Evolutionary conservation across 1,140 invertebrate species (phyloP), one percentile per base, ranked within the genome.

Genomic region (Ephestia elutella): DNA sequence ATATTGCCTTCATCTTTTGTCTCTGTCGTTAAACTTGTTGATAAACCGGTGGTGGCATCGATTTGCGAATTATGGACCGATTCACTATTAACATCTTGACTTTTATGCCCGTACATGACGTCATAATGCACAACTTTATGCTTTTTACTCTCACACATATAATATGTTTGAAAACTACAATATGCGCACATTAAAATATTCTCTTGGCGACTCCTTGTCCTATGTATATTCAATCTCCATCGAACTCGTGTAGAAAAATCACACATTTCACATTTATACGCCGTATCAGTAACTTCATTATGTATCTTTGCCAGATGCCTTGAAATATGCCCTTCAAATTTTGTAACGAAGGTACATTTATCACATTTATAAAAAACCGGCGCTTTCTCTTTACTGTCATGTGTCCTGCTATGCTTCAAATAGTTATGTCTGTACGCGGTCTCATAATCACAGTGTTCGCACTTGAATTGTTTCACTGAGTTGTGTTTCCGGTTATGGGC

Each of bases 221-320:
- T 70, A 35, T 83, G 80, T 5, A 71, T 65, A 9, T 73, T 81
- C 53, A 83, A 63, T 35, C 78, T 62, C 75, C 75, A 83, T n/a
- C 61, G 59, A 0, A 70, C 62, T 60, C 71, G 70, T 0, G 79
- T 82, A 0, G 78, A 75, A 21, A 82, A 81, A 56, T 80, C 77
- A 56, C 81, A 84, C 10, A 71, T 57, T 13, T 75, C 68, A 57
- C 80, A 83, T 11, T 68, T 74, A 51, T 70, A 66, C 0, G 72
- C 77, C 0, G 70, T 69, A 13, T 75, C 77, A 0, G 71, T 66
- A 0, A 80, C 60, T 44, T 76, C 74, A 18, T 82, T 77, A 48
- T 83, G 80, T 54, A 81, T 80, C 60, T 78, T 75, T 0, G 74
- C 70, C 11, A 81, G 51, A 71, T 83, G 80, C 44, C 80, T 71